Conservation (phyloP, 2,888 invertebrate species). For the Dolichomitus sp. region DNA sequence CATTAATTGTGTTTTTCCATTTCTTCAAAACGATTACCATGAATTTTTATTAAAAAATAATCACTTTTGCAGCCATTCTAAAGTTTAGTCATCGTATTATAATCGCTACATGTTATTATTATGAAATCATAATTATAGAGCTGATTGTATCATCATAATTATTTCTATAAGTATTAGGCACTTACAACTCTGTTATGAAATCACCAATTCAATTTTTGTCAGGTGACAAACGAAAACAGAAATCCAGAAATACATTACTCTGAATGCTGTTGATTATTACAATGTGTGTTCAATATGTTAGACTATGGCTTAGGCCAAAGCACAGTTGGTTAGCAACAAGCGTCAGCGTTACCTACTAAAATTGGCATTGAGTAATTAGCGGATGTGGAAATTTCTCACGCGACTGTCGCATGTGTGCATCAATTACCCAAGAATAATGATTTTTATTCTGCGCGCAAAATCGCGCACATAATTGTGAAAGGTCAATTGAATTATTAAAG, state of each 20-base stretch:
- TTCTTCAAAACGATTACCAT: no score
- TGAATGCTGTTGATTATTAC: neutral
- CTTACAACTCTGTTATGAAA: no score
- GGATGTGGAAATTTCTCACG: neutral
- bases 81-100: no score
- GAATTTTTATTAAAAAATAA: no score
- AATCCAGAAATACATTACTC: neutral
- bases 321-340: neutral
- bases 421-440: neutral
- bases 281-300: neutral
- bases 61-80: no score
- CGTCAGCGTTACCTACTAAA: neutral
- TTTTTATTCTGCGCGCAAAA: neutral
- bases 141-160: no score
- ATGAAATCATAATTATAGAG: no score
- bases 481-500: neutral
- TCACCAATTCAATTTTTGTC: neutral
- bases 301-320: neutral
- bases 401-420: neutral
- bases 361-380: neutral
- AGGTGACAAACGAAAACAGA: neutral
- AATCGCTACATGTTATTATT: no score
- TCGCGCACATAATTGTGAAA: neutral
- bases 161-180: no score
- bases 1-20: no score